phyloP scores from a whole-genome alignment of 2,797 vertebrate species.

The Chrosomus eos region DNA sequence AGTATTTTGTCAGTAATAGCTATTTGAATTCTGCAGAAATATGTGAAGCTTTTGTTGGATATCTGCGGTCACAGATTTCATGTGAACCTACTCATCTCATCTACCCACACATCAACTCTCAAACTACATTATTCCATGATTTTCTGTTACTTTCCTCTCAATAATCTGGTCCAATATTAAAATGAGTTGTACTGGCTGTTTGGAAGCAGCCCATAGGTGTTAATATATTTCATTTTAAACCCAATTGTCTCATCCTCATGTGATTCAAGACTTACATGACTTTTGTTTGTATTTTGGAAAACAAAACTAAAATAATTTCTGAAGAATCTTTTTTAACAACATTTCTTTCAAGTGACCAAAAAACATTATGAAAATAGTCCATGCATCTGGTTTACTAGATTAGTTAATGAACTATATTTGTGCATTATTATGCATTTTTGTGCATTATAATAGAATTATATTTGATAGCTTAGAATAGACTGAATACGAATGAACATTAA shows the following conservation, averaged over 20 bases:
- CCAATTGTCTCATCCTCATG: background rate
- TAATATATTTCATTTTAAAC: background rate
- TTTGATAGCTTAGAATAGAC: background rate
- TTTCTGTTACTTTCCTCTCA: conserved; percentile 3
- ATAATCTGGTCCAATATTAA: background rate
- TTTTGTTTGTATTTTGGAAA: background rate
- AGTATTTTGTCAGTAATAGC: background rate
- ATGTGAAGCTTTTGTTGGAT: background rate
- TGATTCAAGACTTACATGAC: background rate
- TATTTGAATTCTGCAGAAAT: conserved; percentile 12
- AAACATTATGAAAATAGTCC: background rate
- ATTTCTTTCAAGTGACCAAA: background rate
- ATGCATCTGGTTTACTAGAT: background rate
- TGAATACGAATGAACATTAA: background rate
- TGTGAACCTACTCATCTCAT: background rate
- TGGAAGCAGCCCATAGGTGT: background rate
- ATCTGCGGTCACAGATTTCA: background rate
- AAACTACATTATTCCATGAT: background rate
- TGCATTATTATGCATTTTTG: background rate
- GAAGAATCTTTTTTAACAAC: background rate
- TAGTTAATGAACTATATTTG: background rate
- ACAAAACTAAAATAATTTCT: background rate
- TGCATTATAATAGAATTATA: background rate
- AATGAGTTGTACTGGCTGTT: background rate
- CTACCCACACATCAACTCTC: conserved; percentile 1